Base-by-base conservation (phyloP, 1,140 invertebrate genomes). In the Samia ricini region DNA sequence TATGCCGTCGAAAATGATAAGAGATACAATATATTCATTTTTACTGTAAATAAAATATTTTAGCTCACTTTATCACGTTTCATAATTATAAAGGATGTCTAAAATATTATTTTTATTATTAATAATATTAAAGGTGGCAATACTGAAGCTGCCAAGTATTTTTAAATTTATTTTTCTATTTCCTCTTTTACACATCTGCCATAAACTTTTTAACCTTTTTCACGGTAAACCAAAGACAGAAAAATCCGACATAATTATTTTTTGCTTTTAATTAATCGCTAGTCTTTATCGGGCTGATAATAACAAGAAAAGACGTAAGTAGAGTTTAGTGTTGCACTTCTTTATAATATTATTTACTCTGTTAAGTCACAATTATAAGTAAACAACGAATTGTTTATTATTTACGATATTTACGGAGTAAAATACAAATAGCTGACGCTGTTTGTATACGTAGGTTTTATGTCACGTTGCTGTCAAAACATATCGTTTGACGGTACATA, bases 201-300 rank as follows among this genome's bases (percentile, higher is more conserved):
- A 55, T 55, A 55, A 22, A 24, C 54, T 54, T 63, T 59, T 8
- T 48, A 48, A 22, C 51, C 22, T 52, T 60, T 62, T 67, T 63
- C 71, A 73, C 65, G 67, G 69, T 64, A 72, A 72, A 76, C 76
- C 76, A 78, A 78, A 78, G 76, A 78, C 58, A 60, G 26, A 57
- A n/a, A n/a, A 29, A 57, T 57, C 56, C 26, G 56, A 52, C 12
- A 22, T 21, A 23, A 26, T 26, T 29, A 24, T 55, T n/a, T n/a
- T n/a, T n/a, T n/a, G n/a, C n/a, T n/a, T 52, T 55, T 24, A 15
- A 57, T 57, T 36, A 57, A 22, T 57, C 26, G 29, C 56, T 57
- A 57, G 56, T 57, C 56, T 57, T 57, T 57, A 57, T 57, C 19
- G 29, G 26, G 24, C 26, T 29, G 56, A 57, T 33, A 15, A n/a